A percentile compares a stretch with the other conserved stretches of the same genome.
Evolutionary conservation across 2,113 vertebrate species (phyloP).

Genomic region (Cololabis saira): DNA sequence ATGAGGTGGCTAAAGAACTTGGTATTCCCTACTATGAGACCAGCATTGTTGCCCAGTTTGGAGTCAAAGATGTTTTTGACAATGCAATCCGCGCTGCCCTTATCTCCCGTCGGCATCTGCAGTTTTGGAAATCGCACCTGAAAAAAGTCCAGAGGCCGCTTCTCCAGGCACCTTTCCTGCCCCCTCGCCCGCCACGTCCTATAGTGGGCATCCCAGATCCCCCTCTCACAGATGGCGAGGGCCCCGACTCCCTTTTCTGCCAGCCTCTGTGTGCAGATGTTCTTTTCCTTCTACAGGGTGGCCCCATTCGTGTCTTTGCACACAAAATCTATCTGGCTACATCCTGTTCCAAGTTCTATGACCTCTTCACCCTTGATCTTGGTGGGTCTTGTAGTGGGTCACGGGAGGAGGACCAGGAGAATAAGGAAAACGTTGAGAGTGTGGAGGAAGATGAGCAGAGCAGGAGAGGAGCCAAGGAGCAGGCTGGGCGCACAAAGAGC

Average conservation of each 20-base stretch:
- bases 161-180: constrained; percentile 89
- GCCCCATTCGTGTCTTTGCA: constrained; percentile 83
- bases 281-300: constrained; percentile 85
- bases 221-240: constrained; percentile 74
- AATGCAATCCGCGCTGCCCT: constrained; percentile 92
- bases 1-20: constrained; percentile 91
- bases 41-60: constrained; percentile 92
- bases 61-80: constrained; percentile 93
- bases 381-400: constrained; percentile 36
- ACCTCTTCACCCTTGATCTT: constrained; percentile 86
- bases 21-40: constrained; percentile 92
- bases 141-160: constrained; percentile 89
- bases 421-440: constrained; percentile 64
- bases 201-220: constrained; percentile 86
- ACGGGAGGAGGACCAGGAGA: constrained; percentile 51
- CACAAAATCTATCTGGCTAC: constrained; percentile 91
- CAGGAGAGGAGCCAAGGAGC: constrained; percentile 78
- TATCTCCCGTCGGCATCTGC: constrained; percentile 90
- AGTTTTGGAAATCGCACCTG: constrained; percentile 94
- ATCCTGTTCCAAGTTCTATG: constrained; percentile 92
- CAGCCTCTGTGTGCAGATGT: constrained; percentile 87
- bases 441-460: constrained; percentile 79
- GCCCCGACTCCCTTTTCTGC: constrained; percentile 84
- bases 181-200: constrained; percentile 87
- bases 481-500: constrained; percentile 83